Conservation (phyloP, 2,113 vertebrate genomes). For the Nerophis lumbriciformis region DNA sequence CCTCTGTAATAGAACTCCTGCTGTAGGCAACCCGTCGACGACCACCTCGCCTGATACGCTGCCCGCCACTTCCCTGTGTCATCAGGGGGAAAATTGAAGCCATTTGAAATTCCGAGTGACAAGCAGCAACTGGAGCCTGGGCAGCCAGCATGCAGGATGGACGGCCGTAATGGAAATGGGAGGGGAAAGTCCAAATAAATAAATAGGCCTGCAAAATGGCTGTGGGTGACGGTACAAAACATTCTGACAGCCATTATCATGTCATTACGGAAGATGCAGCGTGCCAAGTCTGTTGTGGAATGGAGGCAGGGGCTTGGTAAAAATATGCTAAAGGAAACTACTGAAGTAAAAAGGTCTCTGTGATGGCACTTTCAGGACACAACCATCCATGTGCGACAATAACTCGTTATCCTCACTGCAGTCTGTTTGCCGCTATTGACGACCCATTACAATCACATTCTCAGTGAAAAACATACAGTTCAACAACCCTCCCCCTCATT, state of each 20-base stretch:
- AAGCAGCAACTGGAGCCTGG: conserved; percentile 58
- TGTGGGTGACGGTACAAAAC: conserved; percentile 50
- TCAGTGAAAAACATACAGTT: conserved; percentile 16
- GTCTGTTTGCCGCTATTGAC: conserved; percentile 42
- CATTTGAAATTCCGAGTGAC: conserved; percentile 74
- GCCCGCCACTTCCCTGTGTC: conserved; percentile 82
- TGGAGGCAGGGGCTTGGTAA: conserved; percentile 44
- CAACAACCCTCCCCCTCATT: conserved; percentile 58
- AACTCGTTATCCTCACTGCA: conserved; percentile 44
- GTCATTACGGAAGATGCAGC: conserved; percentile 50
- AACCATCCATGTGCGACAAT: conserved; percentile 23
- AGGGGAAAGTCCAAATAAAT: conserved; percentile 51
- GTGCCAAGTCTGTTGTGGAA: conserved; percentile 51
- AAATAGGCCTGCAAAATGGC: conserved; percentile 52
- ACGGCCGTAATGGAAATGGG: conserved; percentile 53
- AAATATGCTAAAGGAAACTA: conserved; percentile 29
- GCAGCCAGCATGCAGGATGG: conserved; percentile 56
- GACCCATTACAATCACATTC: conserved; percentile 63
- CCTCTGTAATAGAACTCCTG: conserved; percentile 86
- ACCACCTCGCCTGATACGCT: conserved; percentile 68
- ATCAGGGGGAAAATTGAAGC: conserved; percentile 84
- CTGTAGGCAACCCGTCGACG: conserved; percentile 66
- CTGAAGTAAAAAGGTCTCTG: conserved; percentile 35
- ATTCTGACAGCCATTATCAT: conserved; percentile 57
- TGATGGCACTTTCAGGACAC: conserved; percentile 26